phyloP scores from a whole-genome alignment of 2,888 invertebrate species.

The Zaprionus bogoriensis region DNA sequence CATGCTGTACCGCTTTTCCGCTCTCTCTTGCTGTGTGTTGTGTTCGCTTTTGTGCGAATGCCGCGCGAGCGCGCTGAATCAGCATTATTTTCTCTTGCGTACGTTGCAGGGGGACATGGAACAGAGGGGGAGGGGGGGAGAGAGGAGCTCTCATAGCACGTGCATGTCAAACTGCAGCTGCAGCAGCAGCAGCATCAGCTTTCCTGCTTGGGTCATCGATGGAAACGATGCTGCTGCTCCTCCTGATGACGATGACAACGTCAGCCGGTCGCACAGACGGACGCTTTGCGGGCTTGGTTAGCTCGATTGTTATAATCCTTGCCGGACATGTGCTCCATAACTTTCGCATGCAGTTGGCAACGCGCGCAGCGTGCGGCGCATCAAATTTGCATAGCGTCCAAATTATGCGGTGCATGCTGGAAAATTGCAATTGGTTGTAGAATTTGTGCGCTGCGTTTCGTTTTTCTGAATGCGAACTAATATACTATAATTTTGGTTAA shows the following conservation, averaged over 20 bases:
- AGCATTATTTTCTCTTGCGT: conserved; percentile 71
- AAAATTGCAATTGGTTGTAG: neutral
- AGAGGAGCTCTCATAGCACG: conserved; percentile 30
- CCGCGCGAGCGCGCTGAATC: conserved; percentile 59
- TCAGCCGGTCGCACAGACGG: conserved; percentile 36
- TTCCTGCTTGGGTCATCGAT: conserved; percentile 57
- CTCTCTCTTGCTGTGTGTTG: conserved; percentile 8
- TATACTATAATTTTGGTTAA: neutral
- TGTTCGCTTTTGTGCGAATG: conserved; percentile 45
- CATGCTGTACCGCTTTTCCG: neutral
- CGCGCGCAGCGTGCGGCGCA: neutral
- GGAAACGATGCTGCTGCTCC: conserved; percentile 11
- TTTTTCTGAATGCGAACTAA: neutral
- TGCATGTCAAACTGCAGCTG: conserved; percentile 59
- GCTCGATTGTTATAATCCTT: conserved; percentile 45
- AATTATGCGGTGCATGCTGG: neutral
- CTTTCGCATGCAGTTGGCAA: conserved; percentile 14
- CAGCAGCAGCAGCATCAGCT: conserved; percentile 22
- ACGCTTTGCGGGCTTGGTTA: conserved; percentile 47
- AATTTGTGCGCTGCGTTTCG: too few species aligned
- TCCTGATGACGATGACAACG: conserved; percentile 33
- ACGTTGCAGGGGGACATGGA: conserved; percentile 41
- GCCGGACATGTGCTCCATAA: conserved; percentile 5
- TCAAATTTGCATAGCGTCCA: neutral
- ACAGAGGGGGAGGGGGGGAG: neutral